A percentile compares a stretch with the other conserved stretches of the same genome.
Evolutionary conservation across 2,113 vertebrate genomes (phyloP).

Genomic region (Carettochelys insculpta): DNA sequence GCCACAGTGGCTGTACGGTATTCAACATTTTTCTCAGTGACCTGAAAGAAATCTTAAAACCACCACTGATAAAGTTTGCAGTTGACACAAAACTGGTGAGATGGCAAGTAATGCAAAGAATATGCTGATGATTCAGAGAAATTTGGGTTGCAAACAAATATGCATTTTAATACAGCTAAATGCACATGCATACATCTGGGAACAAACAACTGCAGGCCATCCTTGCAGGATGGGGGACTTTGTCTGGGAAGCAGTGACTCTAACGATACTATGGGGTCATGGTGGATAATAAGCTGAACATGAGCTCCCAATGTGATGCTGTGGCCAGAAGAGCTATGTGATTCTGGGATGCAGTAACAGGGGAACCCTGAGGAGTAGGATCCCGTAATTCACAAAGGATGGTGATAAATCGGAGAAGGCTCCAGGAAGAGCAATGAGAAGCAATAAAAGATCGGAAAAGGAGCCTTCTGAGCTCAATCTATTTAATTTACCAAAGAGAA

Average conservation of each 20-base stretch:
- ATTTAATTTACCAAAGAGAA: neutral
- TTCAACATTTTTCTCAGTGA: neutral
- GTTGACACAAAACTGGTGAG: neutral
- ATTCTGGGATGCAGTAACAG: neutral
- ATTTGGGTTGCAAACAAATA: neutral
- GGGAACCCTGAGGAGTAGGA: neutral
- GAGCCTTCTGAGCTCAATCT: neutral
- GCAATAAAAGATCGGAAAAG: neutral
- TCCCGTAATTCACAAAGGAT: no score
- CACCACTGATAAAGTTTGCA: neutral
- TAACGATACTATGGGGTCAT: neutral
- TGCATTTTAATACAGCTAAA: neutral
- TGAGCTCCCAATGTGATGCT: neutral
- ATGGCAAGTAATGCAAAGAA: neutral
- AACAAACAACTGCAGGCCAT: neutral
- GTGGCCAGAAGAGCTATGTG: neutral
- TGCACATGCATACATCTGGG: neutral
- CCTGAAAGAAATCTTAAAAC: neutral
- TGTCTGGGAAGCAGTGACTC: neutral
- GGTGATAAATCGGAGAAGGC: neutral
- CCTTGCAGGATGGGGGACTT: neutral
- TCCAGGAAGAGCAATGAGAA: neutral
- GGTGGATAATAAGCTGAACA: neutral
- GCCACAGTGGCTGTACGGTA: neutral
- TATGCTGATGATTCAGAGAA: neutral